phyloP scores from a whole-genome alignment of 1,140 invertebrate genomes.

The Zophobas atratus region DNA sequence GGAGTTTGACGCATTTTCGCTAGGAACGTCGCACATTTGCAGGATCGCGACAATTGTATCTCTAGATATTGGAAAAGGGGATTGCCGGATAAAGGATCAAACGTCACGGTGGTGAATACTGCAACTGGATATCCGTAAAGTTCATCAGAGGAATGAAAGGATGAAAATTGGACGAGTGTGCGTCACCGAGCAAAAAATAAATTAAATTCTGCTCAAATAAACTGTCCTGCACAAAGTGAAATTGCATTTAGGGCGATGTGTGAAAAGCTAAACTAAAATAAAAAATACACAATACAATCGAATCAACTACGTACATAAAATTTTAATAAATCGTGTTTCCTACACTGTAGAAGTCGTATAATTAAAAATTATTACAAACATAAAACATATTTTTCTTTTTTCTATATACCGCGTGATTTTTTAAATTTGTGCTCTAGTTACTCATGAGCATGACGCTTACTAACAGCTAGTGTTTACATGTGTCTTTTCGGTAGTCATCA shows the following conservation, averaged over 20 bases:
- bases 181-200: not conserved
- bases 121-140: not conserved
- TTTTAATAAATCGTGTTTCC: no score
- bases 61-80: conserved; percentile 4
- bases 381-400: no score
- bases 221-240: not conserved
- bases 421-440: no score
- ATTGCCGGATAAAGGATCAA: not conserved
- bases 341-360: no score
- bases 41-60: conserved; percentile 5
- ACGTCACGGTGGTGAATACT: not conserved
- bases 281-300: no score
- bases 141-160: conserved; percentile 1
- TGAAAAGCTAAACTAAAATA: not conserved
- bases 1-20: conserved; percentile 3
- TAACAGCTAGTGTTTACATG: no score
- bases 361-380: no score
- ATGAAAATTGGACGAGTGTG: not conserved
- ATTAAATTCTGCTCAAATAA: not conserved
- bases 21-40: not conserved
- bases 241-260: not conserved
- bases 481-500: no score
- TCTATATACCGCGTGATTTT: no score
- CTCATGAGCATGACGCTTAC: no score
- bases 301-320: no score